Percentiles rank a stretch among this genome's conserved stretches.
Evolutionary conservation across 2,797 vertebrate species (phyloP).

Genomic region (Acrossocheilus wenchowensis): DNA sequence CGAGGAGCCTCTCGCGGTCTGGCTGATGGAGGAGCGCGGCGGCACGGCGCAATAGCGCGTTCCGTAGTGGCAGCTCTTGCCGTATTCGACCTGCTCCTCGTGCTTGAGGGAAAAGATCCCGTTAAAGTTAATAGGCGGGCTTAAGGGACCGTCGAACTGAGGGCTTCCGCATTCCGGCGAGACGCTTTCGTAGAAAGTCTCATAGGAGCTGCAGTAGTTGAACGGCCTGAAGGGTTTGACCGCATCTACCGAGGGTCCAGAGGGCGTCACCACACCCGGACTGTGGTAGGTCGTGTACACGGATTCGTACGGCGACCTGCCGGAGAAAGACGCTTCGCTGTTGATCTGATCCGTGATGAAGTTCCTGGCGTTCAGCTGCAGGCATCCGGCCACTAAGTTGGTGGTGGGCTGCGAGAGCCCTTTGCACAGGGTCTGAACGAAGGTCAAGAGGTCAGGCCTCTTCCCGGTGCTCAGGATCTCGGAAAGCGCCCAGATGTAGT

Average conservation of each 20-base stretch:
- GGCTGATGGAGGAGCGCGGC: slow-evolving; percentile 85
- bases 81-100: slow-evolving; percentile 89
- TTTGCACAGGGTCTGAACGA: slow-evolving; percentile 91
- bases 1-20: slow-evolving; percentile 86
- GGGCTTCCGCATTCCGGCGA: slow-evolving; percentile 88
- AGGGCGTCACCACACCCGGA: slow-evolving; percentile 79
- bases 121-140: slow-evolving; percentile 92
- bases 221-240: slow-evolving; percentile 85
- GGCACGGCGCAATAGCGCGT: slow-evolving; percentile 91
- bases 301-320: slow-evolving; percentile 84
- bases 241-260: slow-evolving; percentile 81
- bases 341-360: slow-evolving; percentile 83
- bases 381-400: slow-evolving; percentile 90
- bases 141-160: slow-evolving; percentile 87
- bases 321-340: slow-evolving; percentile 79
- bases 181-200: slow-evolving; percentile 88
- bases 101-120: slow-evolving; percentile 95
- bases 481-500: slow-evolving; percentile 94
- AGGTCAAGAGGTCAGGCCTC: slow-evolving; percentile 88
- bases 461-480: slow-evolving; percentile 90
- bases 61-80: slow-evolving; percentile 92
- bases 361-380: slow-evolving; percentile 89
- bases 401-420: slow-evolving; percentile 92
- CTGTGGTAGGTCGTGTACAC: slow-evolving; percentile 87
- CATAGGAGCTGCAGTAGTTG: slow-evolving; percentile 85